Evolutionary conservation across 2,113 vertebrate species (phyloP).

Genomic region (Mobula hypostoma): DNA sequence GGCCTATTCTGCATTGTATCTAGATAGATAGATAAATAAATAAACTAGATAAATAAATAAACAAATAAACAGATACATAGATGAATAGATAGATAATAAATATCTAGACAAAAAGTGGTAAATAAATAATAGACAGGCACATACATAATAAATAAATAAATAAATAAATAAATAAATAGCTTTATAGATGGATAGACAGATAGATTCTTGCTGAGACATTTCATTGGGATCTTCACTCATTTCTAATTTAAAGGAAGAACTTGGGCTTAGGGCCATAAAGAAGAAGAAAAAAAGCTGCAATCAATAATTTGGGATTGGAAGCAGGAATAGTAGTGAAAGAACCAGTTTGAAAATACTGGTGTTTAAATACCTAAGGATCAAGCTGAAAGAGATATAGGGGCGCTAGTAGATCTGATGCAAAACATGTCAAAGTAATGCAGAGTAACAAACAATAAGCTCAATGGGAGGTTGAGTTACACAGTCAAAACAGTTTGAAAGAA

Average conservation of each 20-base stretch:
- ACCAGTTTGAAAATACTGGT: too few relatives aligned
- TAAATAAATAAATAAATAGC: too few relatives aligned
- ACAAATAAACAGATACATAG: too few relatives aligned
- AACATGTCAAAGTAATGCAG: neutral
- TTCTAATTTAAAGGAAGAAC: neutral
- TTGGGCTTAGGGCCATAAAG: neutral
- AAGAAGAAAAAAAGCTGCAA: neutral
- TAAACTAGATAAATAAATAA: too few relatives aligned
- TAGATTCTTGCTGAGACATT: neutral
- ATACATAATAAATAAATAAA: too few relatives aligned
- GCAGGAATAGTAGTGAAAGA: too few relatives aligned
- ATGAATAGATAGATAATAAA: too few relatives aligned
- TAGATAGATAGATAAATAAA: too few relatives aligned
- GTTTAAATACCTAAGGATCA: neutral
- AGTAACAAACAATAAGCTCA: neutral
- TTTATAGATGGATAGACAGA: too few relatives aligned
- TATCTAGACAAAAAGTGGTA: too few relatives aligned
- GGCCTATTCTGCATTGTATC: too few relatives aligned
- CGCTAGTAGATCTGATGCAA: neutral
- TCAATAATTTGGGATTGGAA: neutral
- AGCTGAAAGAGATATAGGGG: neutral
- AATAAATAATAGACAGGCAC: too few relatives aligned
- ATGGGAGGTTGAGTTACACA: neutral
- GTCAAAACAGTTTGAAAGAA: neutral
- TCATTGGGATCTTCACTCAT: neutral